Evolutionary conservation across 2,113 vertebrate genomes (phyloP).

Genomic region (Amphiprion ocellaris): DNA sequence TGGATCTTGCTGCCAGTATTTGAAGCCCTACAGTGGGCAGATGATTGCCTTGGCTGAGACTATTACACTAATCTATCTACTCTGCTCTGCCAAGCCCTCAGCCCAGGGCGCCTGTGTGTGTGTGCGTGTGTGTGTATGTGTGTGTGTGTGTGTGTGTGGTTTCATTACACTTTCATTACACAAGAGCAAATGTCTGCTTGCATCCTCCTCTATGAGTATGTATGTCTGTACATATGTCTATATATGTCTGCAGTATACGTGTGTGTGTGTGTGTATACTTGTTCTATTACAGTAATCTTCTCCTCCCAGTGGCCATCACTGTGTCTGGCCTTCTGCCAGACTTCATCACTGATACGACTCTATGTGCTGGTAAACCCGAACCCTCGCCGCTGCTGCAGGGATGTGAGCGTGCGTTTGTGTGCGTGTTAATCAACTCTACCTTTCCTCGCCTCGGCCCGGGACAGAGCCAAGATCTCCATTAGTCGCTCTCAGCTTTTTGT

Average conservation of each 20-base stretch:
- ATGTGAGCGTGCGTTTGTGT: neutral
- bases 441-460: slow-evolving; percentile 20
- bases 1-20: slow-evolving; percentile 75
- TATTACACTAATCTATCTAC: slow-evolving; percentile 82
- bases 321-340: slow-evolving; percentile 37
- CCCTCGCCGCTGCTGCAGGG: neutral
- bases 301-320: slow-evolving; percentile 38
- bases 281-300: slow-evolving; percentile 48
- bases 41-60: slow-evolving; percentile 81
- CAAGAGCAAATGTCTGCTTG: slow-evolving; percentile 24
- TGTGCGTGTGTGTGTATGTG: slow-evolving; percentile 32
- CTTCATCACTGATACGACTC: slow-evolving; percentile 21
- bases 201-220: slow-evolving; percentile 20
- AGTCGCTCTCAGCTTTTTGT: slow-evolving; percentile 49
- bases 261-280: neutral
- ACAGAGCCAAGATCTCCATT: slow-evolving; percentile 54
- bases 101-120: slow-evolving; percentile 60
- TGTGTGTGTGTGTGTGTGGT: slow-evolving; percentile 21
- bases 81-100: slow-evolving; percentile 75
- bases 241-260: slow-evolving; percentile 22
- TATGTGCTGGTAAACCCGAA: slow-evolving; percentile 8
- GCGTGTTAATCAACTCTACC: slow-evolving; percentile 46
- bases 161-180: slow-evolving; percentile 63
- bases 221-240: slow-evolving; percentile 11
- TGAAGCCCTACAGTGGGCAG: slow-evolving; percentile 78